Base-by-base conservation (phyloP, 2,797 vertebrate genomes). In the Amazona ochrocephala region DNA sequence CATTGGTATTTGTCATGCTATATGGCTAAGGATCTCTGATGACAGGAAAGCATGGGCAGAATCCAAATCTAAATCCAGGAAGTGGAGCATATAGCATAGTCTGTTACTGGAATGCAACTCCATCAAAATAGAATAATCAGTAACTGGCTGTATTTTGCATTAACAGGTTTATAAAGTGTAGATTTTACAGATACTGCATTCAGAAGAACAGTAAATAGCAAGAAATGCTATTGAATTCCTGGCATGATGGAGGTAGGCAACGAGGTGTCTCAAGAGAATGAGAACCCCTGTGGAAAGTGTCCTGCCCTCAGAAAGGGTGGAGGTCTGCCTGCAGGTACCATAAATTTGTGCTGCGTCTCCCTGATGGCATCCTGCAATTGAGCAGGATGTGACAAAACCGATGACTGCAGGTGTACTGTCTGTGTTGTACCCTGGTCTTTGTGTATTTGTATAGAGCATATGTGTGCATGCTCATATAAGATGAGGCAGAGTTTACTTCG, bases 381-480 rank as follows among this genome's bases (percentile, higher is more conserved):
- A 27, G 21, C 20, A 44, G 60, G 48, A 19, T 26, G 60, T 22
- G 14, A n/a, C 50, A 14, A 19, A n/a, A 29, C 10, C 7, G 1
- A 24, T 39, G 44, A 10, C 37, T 44, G 47, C 18, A 37, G 13
- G 23, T 56, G 47, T 47, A 27, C 30, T 32, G 1, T 21, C 39
- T 42, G 37, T 61, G 24, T 17, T 13, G 9, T 44, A 19, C 34
- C 27, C 37, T 34, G 22, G 2, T 39, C 21, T 45, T 23, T 29
- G 10, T 39, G 2, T 20, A 4, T 19, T 62, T 72, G 29, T 51
- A 8, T 42, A 9, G 29, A 51, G 27, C 7, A 2, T 67, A n/a
- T 13, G 5, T 1, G 9, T 15, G 2, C n/a, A 17, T 26, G 26
- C 10, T 7, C 20, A 4, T 9, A 4, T 4, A 27, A 37, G 16